These are phyloP conservation scores for Sturnira hondurensis DNA, from an alignment of 2,113 vertebrate species.

Conservation along the genomic window DNA sequence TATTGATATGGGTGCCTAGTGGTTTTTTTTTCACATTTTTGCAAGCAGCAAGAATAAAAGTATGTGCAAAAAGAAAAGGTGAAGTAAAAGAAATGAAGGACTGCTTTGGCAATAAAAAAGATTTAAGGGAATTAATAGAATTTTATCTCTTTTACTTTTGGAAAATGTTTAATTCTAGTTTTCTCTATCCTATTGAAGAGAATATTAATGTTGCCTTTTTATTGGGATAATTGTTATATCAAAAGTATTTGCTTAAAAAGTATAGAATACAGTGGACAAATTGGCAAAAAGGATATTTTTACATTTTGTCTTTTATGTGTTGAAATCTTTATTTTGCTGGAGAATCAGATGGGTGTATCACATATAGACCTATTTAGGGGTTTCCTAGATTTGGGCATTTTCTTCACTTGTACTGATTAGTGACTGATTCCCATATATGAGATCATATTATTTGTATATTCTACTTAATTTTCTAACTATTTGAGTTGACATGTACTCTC, in stretches of 20 bases:
- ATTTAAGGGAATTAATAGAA: neutral
- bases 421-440: neutral
- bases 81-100: neutral
- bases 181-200: neutral
- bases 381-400: neutral
- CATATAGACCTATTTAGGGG: neutral
- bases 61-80: neutral
- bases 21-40: neutral
- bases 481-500: neutral
- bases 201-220: neutral
- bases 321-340: neutral
- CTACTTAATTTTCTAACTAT: neutral
- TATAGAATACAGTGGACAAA: neutral
- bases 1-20: neutral
- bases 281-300: neutral
- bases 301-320: neutral
- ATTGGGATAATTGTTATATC: neutral
- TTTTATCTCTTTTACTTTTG: conserved; percentile 19
- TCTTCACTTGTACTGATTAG: neutral
- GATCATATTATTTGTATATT: neutral
- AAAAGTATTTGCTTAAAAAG: neutral
- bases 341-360: neutral
- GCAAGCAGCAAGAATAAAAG: neutral
- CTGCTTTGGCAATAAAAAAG: neutral
- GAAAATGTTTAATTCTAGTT: conserved; percentile 12